A percentile compares a stretch with the other conserved stretches of the same genome.
phyloP scores from a whole-genome alignment of 2,888 invertebrate species.

The Falcaria lacertinaria region DNA sequence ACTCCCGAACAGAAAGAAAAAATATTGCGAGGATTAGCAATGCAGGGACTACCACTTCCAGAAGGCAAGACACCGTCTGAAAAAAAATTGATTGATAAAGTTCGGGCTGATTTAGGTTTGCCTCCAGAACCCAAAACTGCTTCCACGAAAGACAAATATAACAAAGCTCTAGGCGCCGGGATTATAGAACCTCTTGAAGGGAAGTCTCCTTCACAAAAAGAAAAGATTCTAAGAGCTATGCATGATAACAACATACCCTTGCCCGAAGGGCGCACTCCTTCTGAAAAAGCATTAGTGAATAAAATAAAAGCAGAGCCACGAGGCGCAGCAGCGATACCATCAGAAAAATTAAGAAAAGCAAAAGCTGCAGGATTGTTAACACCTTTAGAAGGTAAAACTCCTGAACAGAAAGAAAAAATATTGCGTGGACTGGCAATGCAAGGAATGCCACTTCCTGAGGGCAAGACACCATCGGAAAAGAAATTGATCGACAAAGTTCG shows the following conservation, averaged over 20 bases:
- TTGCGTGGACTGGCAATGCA: no score
- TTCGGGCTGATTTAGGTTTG: slow-evolving; percentile 11
- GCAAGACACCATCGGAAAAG: no score
- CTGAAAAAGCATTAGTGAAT: no score
- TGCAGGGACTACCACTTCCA: slow-evolving; percentile 19
- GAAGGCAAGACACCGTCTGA: slow-evolving; percentile 13
- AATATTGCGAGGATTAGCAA: slow-evolving; percentile 19
- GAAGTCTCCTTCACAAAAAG: slow-evolving; percentile 18
- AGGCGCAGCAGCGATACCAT: slow-evolving; percentile 4
- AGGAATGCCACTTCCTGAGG: no score
- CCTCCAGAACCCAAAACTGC: slow-evolving; percentile 15
- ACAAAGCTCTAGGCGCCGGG: slow-evolving; percentile 23
- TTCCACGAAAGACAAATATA: slow-evolving; percentile 18
- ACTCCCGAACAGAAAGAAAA: slow-evolving; percentile 20
- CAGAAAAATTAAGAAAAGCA: slow-evolving; percentile 25
- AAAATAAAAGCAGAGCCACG: no score
- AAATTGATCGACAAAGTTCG: no score
- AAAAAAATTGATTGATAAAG: slow-evolving; percentile 12
- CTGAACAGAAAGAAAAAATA: no score
- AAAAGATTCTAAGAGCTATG: slow-evolving; percentile 16
- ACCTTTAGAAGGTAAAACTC: no score
- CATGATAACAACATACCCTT: slow-evolving; percentile 12
- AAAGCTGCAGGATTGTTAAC: no score
- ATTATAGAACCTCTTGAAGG: slow-evolving; percentile 29
- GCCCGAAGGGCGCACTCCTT: slow-evolving; percentile 7